Evolutionary conservation across 1,140 invertebrate genomes (phyloP), one percentile per base, ranked within the genome.

Genomic region (Laupala kohalensis): DNA sequence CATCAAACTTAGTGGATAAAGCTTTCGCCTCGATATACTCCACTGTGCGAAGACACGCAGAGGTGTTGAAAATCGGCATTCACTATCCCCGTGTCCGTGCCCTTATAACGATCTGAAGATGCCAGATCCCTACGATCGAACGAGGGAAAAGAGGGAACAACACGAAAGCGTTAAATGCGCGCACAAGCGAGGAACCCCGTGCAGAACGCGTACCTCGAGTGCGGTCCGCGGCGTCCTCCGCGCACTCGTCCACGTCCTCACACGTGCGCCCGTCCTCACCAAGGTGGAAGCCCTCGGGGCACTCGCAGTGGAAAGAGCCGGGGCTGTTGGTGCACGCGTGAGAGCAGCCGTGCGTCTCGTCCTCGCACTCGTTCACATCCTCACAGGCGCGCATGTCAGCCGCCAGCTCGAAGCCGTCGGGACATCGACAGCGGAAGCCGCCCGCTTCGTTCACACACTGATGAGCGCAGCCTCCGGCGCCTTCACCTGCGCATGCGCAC

Each of bases 231-330:
- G 76, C 68, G 0, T 76, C 79, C 6, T 74, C 79, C 26, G 75
- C 72, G 76, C 82, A 89, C 77, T 85, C 87, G 70, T 84, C 81
- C 13, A 84, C 77, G 78, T 87, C 88, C 63, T 81, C 76, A 75
- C 87, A 88, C 71, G 86, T 84, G 64, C 81, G 85, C 25, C 85
- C 84, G 76, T 89, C 86, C 2, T 83, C 78, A 69, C 68, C 71
- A 12, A 75, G 70, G 65, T 64, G 64, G 65, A 67, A 72, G 19
- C 72, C 62, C 78, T 71, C 62, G 13, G 79, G 79, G 75, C 86
- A 87, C n/a, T 76, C 73, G 66, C 86, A 87, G 25, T 81, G 78
- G 71, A 79, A 84, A 19, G 81, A 78, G 24, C 86, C 86, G 1
- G 82, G 78, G 0, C 80, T 80, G 72, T 87, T 87, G 3, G 78